These are phyloP conservation scores for Hydroisotoma schaefferi DNA, from an alignment of 2,888 invertebrate species.

Conservation along the genomic window DNA sequence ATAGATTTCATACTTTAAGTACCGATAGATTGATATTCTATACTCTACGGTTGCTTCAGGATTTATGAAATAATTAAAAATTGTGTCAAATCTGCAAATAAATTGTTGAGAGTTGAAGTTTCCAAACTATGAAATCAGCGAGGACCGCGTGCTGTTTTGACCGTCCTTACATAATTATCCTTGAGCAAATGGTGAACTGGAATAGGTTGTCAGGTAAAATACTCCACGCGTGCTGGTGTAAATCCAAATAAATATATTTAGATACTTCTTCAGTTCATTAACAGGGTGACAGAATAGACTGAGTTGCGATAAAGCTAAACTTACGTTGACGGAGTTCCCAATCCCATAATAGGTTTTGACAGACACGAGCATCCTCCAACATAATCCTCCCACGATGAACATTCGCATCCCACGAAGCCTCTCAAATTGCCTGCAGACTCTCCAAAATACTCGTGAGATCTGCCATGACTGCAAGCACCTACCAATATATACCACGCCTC, in stretches of 20 bases:
- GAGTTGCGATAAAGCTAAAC: conserved; percentile 10
- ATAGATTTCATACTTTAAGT: too few relatives aligned
- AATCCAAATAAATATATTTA: not conserved
- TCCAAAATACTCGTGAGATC: conserved; percentile 32
- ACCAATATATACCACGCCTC: conserved; percentile 1
- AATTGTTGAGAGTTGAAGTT: too few relatives aligned
- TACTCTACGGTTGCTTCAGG: too few relatives aligned
- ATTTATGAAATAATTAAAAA: too few relatives aligned
- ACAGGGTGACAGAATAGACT: not conserved
- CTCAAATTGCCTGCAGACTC: conserved; percentile 26
- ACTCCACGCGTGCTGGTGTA: too few relatives aligned
- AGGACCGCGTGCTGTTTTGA: too few relatives aligned
- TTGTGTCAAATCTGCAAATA: too few relatives aligned
- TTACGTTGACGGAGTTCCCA: conserved; percentile 26
- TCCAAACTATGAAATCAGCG: too few relatives aligned
- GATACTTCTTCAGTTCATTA: not conserved
- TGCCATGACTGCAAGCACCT: conserved; percentile 42
- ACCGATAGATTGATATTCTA: too few relatives aligned
- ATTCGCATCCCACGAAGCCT: conserved; percentile 36
- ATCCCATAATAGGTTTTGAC: conserved; percentile 25
- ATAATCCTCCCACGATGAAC: conserved; percentile 35
- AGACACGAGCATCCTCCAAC: conserved; percentile 24
- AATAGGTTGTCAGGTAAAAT: too few relatives aligned
- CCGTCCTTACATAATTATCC: too few relatives aligned
- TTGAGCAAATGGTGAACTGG: too few relatives aligned